Base-by-base conservation (phyloP, 2,888 invertebrate genomes). In the Pseudococcus jackbeardsleyi region DNA sequence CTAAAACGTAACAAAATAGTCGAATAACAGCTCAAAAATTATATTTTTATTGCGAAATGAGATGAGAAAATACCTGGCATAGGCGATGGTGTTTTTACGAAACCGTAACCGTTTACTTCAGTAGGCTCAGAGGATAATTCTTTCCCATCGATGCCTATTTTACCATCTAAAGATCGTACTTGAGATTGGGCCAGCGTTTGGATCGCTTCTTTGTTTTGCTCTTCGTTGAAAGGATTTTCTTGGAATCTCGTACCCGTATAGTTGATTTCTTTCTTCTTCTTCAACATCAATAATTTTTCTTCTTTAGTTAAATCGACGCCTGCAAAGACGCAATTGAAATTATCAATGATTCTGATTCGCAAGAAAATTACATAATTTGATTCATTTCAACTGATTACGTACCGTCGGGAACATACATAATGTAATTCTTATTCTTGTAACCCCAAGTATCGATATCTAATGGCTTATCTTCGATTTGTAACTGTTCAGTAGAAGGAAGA, bases 341-440 rank as follows among this genome's bases (percentile, higher is more conserved):
- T 54, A 22, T 15, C 50, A 84, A 54, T 42, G 4, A 9, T 17
- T 0, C 33, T 42, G 4, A 9, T 3, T 12, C 33, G 50, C 9
- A 17, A 54, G 26, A 50, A 84, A 26, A 33, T 48, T 11, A 54
- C 42, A 9, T 50, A 54, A 86, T 89, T 86, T 33, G 17, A 26
- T 8, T 39, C 0, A 79, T 89, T 91, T 91, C 19, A 17, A 8
- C 5, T 17, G 15, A 42, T 12, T 72, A 77, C 87, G 48, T 91
- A 92, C 93, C 98, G 90, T 97, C 96, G 0, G 99, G 99, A 88
- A 97, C 95, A 91, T 97, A 99, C 98, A 99, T 99, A 89, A 99
- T 95, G 90, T 95, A 95, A 92, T 98, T 99, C 91, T 94, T 95
- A 86, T 97, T 97, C 90, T 94, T 95, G 91, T 98, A 99, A 5